Conservation (phyloP, 2,797 vertebrate genomes). For the Alectoris magna region DNA sequence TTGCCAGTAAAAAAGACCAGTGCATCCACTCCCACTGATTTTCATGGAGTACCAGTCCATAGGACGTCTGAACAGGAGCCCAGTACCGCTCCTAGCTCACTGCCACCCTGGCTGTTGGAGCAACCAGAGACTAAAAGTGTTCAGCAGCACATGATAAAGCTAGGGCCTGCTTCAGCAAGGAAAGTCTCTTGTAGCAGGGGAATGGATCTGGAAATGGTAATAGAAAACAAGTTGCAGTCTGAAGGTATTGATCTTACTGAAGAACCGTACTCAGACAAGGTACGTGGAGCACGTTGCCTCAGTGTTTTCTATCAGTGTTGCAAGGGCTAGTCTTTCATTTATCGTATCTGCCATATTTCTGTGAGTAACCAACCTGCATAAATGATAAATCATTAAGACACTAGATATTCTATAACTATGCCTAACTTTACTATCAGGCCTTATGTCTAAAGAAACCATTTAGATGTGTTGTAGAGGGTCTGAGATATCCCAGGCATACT, state of each 20-base stretch:
- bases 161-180: slow-evolving; percentile 82
- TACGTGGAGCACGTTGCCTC: slow-evolving; percentile 51
- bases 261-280: slow-evolving; percentile 98
- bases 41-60: slow-evolving; percentile 7
- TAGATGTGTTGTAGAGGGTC: background rate
- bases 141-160: slow-evolving; percentile 86
- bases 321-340: background rate
- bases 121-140: slow-evolving; percentile 76
- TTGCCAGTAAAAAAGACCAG: slow-evolving; percentile 74
- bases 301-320: background rate
- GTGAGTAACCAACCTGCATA: background rate
- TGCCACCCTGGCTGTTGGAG: slow-evolving; percentile 89
- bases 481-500: background rate
- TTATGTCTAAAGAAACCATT: background rate
- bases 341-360: background rate
- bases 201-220: slow-evolving; percentile 86
- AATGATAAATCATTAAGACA: background rate
- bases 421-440: background rate
- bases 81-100: slow-evolving; percentile 73
- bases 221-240: slow-evolving; percentile 88
- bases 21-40: slow-evolving; percentile 66
- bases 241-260: slow-evolving; percentile 97
- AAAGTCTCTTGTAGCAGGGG: slow-evolving; percentile 86
- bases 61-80: slow-evolving; percentile 78
- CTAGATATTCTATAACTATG: background rate